Base-by-base conservation (phyloP, 37 sponge, comb jelly and placozoan species). In the Beroe forskalii region DNA sequence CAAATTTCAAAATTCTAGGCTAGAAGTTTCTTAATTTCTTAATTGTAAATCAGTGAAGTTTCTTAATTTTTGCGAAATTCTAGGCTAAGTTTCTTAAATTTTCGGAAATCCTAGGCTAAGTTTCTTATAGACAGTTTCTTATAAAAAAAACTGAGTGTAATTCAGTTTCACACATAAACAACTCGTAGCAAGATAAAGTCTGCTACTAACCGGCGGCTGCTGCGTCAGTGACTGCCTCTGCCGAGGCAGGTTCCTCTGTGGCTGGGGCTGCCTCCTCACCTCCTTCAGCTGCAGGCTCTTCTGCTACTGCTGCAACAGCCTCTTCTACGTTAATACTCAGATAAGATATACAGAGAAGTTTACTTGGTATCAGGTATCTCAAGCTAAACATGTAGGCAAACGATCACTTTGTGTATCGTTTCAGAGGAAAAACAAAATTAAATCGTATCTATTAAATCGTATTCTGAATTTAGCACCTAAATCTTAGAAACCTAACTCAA, bases 251-350 rank as follows among this genome's bases (percentile, higher is more conserved):
- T 12, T 48, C 72, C 32, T 31, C 72, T 36, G 72, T 27, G 32
- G 72, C 72, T 69, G 72, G 72, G 4, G 35, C 38, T 20, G 39
- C 72, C 66, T 63, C n/a, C 66, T 20, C n/a, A 6, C 66, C 66
- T 63, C 25, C 66, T 28, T 24, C 66, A 32, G 72, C 72, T 35
- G 27, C 37, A 35, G 17, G 33, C 19, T 69, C 32, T 27, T 2
- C 38, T 36, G 3, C 66, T 24, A 20, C 72, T 36, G 72, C 1
- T 33, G 38, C 75, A 35, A 35, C 75, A 33, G 35, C 33, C 75
- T 72, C 75, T 22, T 19, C 75, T 19, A 35, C 75, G 40, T 32
- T 33, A 8, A 39, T 36, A 17, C 2, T 39, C 33, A 39, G 38
- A 20, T n/a, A 17, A 55, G n/a, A n/a, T n/a, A n/a, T n/a, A n/a